Conservation (phyloP, 2,888 invertebrate genomes). For the Macaria notata region DNA sequence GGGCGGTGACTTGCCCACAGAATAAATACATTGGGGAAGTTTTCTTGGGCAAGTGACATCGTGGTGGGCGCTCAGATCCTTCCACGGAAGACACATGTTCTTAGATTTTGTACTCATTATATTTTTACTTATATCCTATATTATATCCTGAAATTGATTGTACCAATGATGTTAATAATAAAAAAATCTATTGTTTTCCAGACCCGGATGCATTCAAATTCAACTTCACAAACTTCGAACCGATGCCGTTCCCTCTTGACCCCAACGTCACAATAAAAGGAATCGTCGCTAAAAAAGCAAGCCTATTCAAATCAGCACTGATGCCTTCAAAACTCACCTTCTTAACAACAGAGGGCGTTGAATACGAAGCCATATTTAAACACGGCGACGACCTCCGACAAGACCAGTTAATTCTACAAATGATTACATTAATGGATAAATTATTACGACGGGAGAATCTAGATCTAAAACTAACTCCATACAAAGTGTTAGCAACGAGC, state of each 20-base stretch:
- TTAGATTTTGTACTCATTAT: too few species aligned
- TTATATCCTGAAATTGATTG: too few species aligned
- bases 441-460: conserved; percentile 96
- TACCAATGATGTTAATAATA: too few species aligned
- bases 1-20: too few species aligned
- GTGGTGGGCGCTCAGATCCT: too few species aligned
- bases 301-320: conserved; percentile 96
- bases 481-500: conserved; percentile 95
- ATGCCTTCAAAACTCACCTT: conserved; percentile 97
- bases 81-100: too few species aligned
- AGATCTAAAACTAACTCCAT: conserved; percentile 97
- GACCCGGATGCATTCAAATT: conserved; percentile 92
- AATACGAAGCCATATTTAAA: conserved; percentile 98
- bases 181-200: too few species aligned
- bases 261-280: conserved; percentile 94
- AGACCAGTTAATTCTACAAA: conserved; percentile 98
- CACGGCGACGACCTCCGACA: conserved; percentile 98
- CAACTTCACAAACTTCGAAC: conserved; percentile 95
- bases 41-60: too few species aligned
- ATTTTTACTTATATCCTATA: too few species aligned
- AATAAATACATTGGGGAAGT: too few species aligned
- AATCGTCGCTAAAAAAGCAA: conserved; percentile 94
- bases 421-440: conserved; percentile 99
- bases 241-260: conserved; percentile 96
- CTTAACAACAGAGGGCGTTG: conserved; percentile 88